phyloP scores from a whole-genome alignment of 2,113 vertebrate species.

The Opisthocomus hoazin region DNA sequence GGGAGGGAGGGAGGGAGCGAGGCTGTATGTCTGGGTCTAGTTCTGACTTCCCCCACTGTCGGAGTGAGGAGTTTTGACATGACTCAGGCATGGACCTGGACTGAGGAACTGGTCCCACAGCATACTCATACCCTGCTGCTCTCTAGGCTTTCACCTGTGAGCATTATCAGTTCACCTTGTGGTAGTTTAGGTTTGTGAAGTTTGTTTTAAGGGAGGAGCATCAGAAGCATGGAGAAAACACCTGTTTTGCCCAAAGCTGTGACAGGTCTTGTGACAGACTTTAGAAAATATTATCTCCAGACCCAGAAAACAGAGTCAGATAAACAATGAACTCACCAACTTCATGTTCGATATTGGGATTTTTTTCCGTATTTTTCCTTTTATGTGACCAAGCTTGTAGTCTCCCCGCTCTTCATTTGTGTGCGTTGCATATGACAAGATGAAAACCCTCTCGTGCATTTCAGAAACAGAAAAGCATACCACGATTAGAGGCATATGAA shows the following conservation, averaged over 20 bases:
- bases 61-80: background rate
- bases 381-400: background rate
- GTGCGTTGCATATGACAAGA: background rate
- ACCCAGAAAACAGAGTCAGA: background rate
- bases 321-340: background rate
- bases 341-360: background rate
- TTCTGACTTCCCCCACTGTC: background rate
- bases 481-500: background rate
- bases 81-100: background rate
- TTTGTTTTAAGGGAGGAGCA: background rate
- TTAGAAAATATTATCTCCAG: background rate
- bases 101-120: background rate
- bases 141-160: background rate
- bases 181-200: background rate
- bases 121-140: background rate
- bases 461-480: background rate
- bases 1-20: background rate
- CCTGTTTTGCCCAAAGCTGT: background rate
- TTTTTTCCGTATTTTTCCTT: background rate
- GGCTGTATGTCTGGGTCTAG: background rate
- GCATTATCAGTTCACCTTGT: background rate
- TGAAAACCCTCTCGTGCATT: background rate
- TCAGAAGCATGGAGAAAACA: background rate
- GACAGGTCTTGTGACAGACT: background rate
- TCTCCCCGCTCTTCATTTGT: background rate